Evolutionary conservation across 92 coral and sea anemone species (phyloP).

Genomic region (Siderastrea radians): DNA sequence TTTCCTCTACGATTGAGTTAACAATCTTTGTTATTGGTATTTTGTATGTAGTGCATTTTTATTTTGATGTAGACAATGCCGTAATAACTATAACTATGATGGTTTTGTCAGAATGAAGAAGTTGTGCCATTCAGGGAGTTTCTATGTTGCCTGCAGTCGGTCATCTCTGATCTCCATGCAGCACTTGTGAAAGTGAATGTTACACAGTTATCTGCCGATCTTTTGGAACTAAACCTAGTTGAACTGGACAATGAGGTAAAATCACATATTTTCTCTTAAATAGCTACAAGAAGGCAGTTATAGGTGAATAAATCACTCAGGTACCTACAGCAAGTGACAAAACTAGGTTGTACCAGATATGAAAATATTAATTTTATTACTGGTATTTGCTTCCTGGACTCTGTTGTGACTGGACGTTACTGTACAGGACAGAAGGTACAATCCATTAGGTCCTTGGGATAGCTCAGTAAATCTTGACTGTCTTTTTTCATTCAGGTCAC

Average conservation of each 20-base stretch:
- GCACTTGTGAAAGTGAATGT: slow-evolving; percentile 81
- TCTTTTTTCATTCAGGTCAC: too few species aligned
- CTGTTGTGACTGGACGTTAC: neutral
- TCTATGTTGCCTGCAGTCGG: slow-evolving; percentile 72
- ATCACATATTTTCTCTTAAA: neutral
- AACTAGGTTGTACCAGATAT: too few species aligned
- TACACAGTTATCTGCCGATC: slow-evolving; percentile 73
- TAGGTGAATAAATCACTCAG: neutral
- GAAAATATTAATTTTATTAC: too few species aligned
- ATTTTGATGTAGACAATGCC: too few species aligned
- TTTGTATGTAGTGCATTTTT: too few species aligned
- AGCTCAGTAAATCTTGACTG: too few species aligned
- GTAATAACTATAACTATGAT: neutral
- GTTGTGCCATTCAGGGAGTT: slow-evolving; percentile 77
- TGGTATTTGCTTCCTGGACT: neutral
- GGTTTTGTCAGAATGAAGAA: slow-evolving; percentile 72
- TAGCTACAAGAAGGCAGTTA: neutral
- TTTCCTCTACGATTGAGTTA: too few species aligned
- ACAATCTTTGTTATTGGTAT: too few species aligned
- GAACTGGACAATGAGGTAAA: slow-evolving; percentile 91
- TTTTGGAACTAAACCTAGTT: slow-evolving; percentile 75
- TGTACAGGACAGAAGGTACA: neutral
- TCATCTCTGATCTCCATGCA: slow-evolving; percentile 63
- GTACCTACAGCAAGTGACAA: too few species aligned
- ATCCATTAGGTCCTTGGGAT: neutral